Base-by-base conservation (phyloP, 1,140 invertebrate genomes). In the Atta texana region DNA sequence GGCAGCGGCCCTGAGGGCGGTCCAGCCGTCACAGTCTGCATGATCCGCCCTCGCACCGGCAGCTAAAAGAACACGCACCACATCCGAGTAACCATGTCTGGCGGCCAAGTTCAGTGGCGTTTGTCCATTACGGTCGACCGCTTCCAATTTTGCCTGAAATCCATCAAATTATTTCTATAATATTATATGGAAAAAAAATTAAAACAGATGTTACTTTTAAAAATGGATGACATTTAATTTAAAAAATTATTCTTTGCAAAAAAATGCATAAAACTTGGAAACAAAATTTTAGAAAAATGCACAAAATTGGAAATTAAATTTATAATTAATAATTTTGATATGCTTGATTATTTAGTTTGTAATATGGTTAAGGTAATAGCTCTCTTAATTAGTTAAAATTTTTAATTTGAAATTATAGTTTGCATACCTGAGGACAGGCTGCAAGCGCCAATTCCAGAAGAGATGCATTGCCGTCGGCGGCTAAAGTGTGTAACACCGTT, bases 21-120 rank as follows among this genome's bases (percentile, higher is more conserved):
- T 99, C 96, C 98, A 98, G 18, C 98, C 98, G 93, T 99, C 98
- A 44, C 97, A 97, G 95, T 99, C 98, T 8, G 98, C 97, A 78
- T 98, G 97, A 95, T 99, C 98, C 0, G 97, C 96, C 89, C 96
- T 96, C 0, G 98, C 98, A 2, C 98, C 97, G 4, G 97, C 97
- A 88, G 97, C 96, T 39, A 98, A 92, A 31, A 98, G 94, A 24
- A 97, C 96, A 87, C 97, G 97, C 31, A 98, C 97, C 24, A 97
- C 96, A 71, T 96, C 96, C 10, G 97, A 96, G 91, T 98, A 97
- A 51, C 97, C 98, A 92, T 98, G 97, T 39, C 98, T 95, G 1
- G 98, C 97, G 2, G 98, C 98, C 63, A 98, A 96, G 94, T 98
- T 98, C 63, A 98, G 94, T 18, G 98, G 97, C 8, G 98, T 98